These are phyloP conservation scores for Aleiodes sp. DNA, from an alignment of 1,140 invertebrate genomes.

Conservation along the genomic window DNA sequence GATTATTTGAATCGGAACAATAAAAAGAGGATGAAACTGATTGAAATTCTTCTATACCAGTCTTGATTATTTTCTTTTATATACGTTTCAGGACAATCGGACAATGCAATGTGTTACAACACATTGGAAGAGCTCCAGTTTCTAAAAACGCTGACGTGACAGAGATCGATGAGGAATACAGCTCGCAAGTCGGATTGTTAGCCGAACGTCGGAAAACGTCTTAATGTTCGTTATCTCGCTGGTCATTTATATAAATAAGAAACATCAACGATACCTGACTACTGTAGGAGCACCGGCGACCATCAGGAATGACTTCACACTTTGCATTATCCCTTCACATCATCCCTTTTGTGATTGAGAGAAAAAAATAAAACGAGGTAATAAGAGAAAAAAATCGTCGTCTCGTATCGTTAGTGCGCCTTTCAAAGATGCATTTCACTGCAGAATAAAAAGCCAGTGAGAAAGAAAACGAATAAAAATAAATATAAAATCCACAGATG, in stretches of 20 bases:
- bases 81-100: not conserved
- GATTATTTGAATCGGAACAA: not conserved
- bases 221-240: conserved; percentile 59
- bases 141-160: conserved; percentile 36
- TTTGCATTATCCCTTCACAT: conserved; percentile 54
- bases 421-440: conserved; percentile 44
- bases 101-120: not conserved
- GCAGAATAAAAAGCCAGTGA: not conserved
- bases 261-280: conserved; percentile 65
- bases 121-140: conserved; percentile 27
- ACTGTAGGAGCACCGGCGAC: conserved; percentile 49
- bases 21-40: not conserved
- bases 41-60: not conserved
- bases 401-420: conserved; percentile 60
- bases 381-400: conserved; percentile 18
- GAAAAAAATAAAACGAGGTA: not conserved
- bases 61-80: conserved; percentile 15
- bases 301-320: conserved; percentile 57
- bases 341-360: not conserved
- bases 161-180: conserved; percentile 37
- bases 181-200: conserved; percentile 33
- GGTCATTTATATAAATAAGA: conserved; percentile 69
- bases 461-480: conserved; percentile 2
- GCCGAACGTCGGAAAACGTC: conserved; percentile 31
- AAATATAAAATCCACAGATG: not conserved